A percentile compares a stretch with the other conserved stretches of the same genome.
phyloP scores from a whole-genome alignment of 2,888 invertebrate species.

The Zhuqinia jingwanae region DNA sequence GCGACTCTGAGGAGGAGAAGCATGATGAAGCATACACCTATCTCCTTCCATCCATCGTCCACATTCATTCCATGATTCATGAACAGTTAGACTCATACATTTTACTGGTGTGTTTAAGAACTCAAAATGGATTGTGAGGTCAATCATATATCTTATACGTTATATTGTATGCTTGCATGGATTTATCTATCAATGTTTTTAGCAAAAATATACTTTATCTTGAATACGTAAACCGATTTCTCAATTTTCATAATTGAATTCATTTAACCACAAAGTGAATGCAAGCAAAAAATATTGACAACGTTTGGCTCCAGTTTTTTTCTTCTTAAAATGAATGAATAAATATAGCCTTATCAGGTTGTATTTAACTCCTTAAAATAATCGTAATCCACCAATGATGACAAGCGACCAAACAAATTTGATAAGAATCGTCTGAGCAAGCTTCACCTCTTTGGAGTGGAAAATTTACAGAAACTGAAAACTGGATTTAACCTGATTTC shows the following conservation, averaged over 20 bases:
- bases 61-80: slow-evolving; percentile 2
- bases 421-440: slow-evolving; percentile 69
- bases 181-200: slow-evolving; percentile 14
- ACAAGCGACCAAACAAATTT: slow-evolving; percentile 59
- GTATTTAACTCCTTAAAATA: slow-evolving; percentile 23
- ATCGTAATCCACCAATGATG: slow-evolving; percentile 35
- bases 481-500: slow-evolving; percentile 61
- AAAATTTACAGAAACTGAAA: slow-evolving; percentile 70
- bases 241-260: slow-evolving; percentile 27
- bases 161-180: not conserved
- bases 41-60: not conserved
- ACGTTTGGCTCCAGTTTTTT: slow-evolving; percentile 55
- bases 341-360: slow-evolving; percentile 25
- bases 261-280: not conserved
- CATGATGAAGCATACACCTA: slow-evolving; percentile 30
- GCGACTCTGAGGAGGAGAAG: slow-evolving; percentile 42
- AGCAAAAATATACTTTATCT: slow-evolving; percentile 36
- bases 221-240: slow-evolving; percentile 41
- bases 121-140: slow-evolving; percentile 20
- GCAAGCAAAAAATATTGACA: slow-evolving; percentile 31
- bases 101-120: not conserved
- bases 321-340: slow-evolving; percentile 54
- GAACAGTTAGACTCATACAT: slow-evolving; percentile 8
- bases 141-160: too few relatives aligned
- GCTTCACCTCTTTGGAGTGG: slow-evolving; percentile 60